Evolutionary conservation across 2,113 vertebrate genomes (phyloP).

Genomic region (Equus przewalskii): DNA sequence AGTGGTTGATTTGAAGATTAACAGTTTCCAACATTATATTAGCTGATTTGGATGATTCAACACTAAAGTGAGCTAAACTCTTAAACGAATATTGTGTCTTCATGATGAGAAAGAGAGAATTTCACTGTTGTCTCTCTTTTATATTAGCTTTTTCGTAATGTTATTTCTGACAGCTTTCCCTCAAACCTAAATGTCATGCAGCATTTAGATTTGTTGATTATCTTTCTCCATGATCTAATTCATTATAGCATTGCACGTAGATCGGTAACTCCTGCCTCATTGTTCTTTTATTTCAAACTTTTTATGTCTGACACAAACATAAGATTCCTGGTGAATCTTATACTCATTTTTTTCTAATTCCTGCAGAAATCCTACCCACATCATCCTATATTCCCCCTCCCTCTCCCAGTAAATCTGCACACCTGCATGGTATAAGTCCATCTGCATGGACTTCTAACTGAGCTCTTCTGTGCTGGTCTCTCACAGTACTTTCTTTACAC

Average conservation of each 20-base stretch:
- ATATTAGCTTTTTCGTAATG: too few species aligned
- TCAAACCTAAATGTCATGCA: background rate
- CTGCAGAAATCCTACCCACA: background rate
- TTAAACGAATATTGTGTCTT: background rate
- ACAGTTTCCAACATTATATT: background rate
- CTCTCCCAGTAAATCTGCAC: too few species aligned
- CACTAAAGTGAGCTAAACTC: background rate
- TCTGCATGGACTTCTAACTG: background rate
- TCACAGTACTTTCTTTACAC: background rate
- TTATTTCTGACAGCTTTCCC: too few species aligned
- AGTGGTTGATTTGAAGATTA: background rate
- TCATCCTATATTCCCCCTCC: background rate
- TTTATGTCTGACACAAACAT: background rate
- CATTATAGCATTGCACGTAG: background rate
- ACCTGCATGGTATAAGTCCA: too few species aligned
- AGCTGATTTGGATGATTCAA: background rate
- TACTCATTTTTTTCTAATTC: background rate
- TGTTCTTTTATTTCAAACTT: background rate
- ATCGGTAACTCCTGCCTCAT: accelerated
- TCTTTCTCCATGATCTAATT: background rate
- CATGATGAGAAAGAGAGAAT: background rate
- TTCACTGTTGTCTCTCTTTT: background rate
- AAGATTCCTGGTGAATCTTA: background rate
- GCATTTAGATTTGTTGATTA: background rate
- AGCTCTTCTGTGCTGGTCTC: background rate